Evolutionary conservation across 2,888 invertebrate species (phyloP).

Genomic region (Heliconius ethilla): DNA sequence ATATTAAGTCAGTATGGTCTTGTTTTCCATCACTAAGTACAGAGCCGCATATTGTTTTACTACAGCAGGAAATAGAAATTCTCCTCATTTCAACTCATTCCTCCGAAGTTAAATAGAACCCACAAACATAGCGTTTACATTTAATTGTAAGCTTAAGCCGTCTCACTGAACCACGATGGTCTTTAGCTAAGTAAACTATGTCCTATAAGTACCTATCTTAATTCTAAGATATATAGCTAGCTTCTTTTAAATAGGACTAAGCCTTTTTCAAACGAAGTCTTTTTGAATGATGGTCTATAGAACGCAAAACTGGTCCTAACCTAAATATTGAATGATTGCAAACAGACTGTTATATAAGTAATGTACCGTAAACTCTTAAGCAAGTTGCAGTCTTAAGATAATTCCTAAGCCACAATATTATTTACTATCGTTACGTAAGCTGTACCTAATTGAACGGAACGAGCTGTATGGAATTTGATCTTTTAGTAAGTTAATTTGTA

Average conservation of each 20-base stretch:
- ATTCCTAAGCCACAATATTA: slow-evolving; percentile 20
- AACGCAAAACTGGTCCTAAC: background rate
- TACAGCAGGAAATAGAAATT: no score
- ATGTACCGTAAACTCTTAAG: slow-evolving; percentile 32
- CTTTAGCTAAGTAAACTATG: no score
- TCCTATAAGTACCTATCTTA: no score
- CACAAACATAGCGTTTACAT: background rate
- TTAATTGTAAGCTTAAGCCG: background rate
- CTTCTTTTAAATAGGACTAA: background rate
- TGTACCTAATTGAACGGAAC: background rate
- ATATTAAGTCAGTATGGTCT: background rate
- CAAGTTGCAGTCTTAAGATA: slow-evolving; percentile 32
- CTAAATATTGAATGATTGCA: slow-evolving; percentile 23
- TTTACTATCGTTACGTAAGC: slow-evolving; percentile 15
- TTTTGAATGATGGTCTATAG: background rate
- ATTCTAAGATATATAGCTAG: no score
- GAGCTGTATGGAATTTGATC: background rate
- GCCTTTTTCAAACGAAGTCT: background rate
- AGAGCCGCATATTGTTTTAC: no score
- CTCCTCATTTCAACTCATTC: no score
- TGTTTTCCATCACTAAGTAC: no score
- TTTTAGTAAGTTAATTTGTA: background rate
- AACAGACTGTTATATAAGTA: slow-evolving; percentile 35
- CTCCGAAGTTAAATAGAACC: no score
- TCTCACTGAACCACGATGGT: no score